phyloP scores from a whole-genome alignment of 2,888 invertebrate species.

The Strigamia crassipes region DNA sequence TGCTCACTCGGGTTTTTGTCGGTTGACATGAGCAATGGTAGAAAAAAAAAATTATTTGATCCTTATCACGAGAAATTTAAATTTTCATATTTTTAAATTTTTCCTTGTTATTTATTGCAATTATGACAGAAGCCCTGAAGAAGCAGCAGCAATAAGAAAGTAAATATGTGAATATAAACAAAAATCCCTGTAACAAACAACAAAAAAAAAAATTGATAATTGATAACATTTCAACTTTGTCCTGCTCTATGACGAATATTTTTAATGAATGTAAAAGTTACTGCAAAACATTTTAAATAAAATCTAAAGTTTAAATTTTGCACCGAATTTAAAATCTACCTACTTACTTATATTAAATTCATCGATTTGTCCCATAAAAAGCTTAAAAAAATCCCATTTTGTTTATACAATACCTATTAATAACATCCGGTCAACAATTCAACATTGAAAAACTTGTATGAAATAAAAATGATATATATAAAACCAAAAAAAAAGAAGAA shows the following conservation, averaged over 20 bases:
- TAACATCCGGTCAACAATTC: background rate
- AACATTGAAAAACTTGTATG: background rate
- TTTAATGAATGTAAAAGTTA: constrained; percentile 29
- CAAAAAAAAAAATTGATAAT: background rate
- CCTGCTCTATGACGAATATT: background rate
- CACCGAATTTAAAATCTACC: background rate
- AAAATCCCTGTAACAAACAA: background rate
- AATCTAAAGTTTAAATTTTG: constrained; percentile 27
- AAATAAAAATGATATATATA: background rate
- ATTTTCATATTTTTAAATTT: background rate
- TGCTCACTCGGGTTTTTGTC: constrained; percentile 5
- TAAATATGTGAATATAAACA: background rate
- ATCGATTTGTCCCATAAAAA: background rate
- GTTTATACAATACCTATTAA: background rate
- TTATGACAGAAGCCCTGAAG: constrained; percentile 42
- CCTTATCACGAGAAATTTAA: background rate
- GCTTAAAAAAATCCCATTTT: background rate
- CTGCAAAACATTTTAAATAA: constrained; percentile 29
- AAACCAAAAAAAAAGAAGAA: background rate
- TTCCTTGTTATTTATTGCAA: background rate
- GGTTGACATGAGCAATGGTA: background rate
- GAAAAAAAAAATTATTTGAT: background rate
- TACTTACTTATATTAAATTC: background rate
- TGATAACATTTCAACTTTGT: background rate
- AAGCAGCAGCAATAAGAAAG: constrained; percentile 40